Conservation (phyloP, 2,888 invertebrate species). For the Catocala sponsa region DNA sequence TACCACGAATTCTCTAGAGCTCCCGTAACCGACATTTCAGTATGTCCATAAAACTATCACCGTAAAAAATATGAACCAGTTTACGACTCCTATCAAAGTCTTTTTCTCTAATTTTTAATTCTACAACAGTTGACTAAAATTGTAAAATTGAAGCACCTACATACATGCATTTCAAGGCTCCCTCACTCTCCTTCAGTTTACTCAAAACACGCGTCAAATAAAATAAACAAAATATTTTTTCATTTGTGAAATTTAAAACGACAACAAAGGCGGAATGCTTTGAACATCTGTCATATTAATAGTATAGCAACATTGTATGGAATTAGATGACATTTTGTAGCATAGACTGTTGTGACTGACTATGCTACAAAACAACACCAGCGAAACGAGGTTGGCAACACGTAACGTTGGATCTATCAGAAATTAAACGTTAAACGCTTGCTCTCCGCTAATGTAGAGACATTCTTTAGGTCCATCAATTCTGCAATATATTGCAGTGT, state of each 20-base stretch:
- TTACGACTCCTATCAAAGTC: constrained; percentile 35
- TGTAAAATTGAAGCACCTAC: constrained; percentile 1
- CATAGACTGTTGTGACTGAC: constrained; percentile 22
- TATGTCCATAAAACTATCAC: constrained; percentile 26
- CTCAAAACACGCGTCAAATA: constrained; percentile 31
- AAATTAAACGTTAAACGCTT: constrained; percentile 38
- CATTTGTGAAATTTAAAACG: constrained; percentile 45
- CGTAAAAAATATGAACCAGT: constrained; percentile 29
- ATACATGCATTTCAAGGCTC: constrained; percentile 21
- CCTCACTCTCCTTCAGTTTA: constrained; percentile 19
- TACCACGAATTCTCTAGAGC: constrained; percentile 23
- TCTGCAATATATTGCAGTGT: constrained; percentile 30
- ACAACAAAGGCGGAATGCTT: constrained; percentile 48
- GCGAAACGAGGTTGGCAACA: constrained; percentile 37
- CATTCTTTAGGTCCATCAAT: constrained; percentile 32
- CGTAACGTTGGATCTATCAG: constrained; percentile 43
- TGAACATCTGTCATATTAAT: constrained; percentile 60
- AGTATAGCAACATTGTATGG: constrained; percentile 55
- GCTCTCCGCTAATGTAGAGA: constrained; percentile 18
- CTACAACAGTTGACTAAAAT: constrained; percentile 9
- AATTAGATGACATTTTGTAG: constrained; percentile 61
- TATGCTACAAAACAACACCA: constrained; percentile 18
- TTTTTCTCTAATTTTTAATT: constrained; percentile 28
- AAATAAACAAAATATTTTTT: constrained; percentile 37
- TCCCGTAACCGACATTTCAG: constrained; percentile 17